A percentile compares a stretch with the other conserved stretches of the same genome.
Conservation (phyloP, 2,888 invertebrate species). For the Tipula confusa region DNA sequence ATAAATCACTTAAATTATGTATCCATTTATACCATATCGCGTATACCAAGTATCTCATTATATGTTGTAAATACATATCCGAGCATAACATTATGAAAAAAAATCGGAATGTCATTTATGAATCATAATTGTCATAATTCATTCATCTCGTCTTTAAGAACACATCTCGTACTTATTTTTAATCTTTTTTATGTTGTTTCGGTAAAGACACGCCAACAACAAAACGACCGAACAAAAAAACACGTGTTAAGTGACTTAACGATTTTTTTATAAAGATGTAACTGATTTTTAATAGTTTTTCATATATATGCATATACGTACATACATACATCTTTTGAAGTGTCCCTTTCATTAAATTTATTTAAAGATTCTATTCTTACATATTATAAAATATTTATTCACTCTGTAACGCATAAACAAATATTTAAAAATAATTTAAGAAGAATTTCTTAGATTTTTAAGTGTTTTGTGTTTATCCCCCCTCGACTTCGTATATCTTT, state of each 20-base stretch:
- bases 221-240: not conserved
- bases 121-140: slow-evolving; percentile 25
- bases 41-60: not conserved
- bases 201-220: not conserved
- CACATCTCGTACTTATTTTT: not conserved
- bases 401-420: not conserved
- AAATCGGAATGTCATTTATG: not conserved
- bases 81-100: no score
- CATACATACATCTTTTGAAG: slow-evolving; percentile 1
- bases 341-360: not conserved
- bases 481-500: not conserved
- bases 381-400: not conserved
- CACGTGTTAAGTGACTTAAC: slow-evolving; percentile 25
- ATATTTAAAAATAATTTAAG: slow-evolving; percentile 12
- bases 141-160: slow-evolving; percentile 3
- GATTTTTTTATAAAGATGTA: slow-evolving; percentile 14
- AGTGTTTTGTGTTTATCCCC: not conserved
- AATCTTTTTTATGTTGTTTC: slow-evolving; percentile 8
- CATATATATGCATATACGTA: not conserved
- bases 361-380: not conserved
- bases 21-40: no score
- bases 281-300: slow-evolving; percentile 9
- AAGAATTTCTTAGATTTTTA: not conserved
- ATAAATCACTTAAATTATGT: not conserved
- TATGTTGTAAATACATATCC: no score